A percentile compares a stretch with the other conserved stretches of the same genome.
These are phyloP conservation scores for Hydrotaea cyrtoneurina DNA, from an alignment of 2,888 invertebrate genomes.

Conservation along the genomic window DNA sequence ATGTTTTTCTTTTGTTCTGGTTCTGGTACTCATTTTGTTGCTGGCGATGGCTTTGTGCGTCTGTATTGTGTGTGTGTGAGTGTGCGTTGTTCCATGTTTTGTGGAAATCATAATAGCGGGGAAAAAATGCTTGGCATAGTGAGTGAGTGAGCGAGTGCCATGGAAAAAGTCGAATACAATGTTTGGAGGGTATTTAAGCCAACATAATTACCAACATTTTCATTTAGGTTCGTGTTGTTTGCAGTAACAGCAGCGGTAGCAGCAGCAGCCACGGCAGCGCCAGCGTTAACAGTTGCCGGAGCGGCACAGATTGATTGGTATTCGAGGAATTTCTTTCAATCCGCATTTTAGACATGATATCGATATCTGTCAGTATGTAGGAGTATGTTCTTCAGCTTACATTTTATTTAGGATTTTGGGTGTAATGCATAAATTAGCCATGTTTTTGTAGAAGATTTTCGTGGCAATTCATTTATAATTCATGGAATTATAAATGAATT, in stretches of 20 bases:
- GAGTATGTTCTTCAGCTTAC: background rate
- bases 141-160: no score
- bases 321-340: background rate
- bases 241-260: background rate
- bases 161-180: background rate
- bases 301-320: background rate
- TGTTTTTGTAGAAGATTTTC: no score
- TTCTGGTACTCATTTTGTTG: background rate
- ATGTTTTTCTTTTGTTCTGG: slow-evolving; percentile 29
- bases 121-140: background rate
- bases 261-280: no score
- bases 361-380: background rate
- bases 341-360: background rate
- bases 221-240: background rate
- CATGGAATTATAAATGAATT: no score
- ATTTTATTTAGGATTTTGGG: background rate
- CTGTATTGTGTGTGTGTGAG: background rate
- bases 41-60: background rate
- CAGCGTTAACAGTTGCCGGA: no score
- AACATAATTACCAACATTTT: slow-evolving; percentile 20
- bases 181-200: background rate
- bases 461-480: no score
- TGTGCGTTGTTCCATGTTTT: background rate
- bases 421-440: background rate
- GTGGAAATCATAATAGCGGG: slow-evolving; percentile 8